Base-by-base conservation (phyloP, 1,140 invertebrate genomes). In the Cotesia glomerata region DNA sequence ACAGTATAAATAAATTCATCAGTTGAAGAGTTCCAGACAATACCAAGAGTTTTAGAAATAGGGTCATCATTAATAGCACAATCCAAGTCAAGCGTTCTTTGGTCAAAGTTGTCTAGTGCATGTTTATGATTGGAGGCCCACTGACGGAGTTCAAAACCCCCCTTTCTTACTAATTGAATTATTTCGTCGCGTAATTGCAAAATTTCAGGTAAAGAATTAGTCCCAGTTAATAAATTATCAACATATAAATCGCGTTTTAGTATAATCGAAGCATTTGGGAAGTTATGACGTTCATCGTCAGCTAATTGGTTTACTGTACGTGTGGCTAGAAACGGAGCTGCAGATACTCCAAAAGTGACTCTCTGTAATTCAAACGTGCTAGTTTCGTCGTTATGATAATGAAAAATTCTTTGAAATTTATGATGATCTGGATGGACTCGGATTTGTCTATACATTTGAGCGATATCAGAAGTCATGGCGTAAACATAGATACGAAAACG, bases 161-260 rank as follows among this genome's bases (percentile, higher is more conserved):
- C 84, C 35, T 59, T 14, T 64, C 49, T 52, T n/a, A 81, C 45
- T 9, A 63, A 18, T 54, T 77, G 13, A 18, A 76, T 76, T 14
- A 85, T 14, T 14, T 78, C 72, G n/a, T 74, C 56, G 71, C 79
- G 66, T 26, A 84, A 59, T 4, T 52, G 26, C 1, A 77, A 9
- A 39, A 82, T 80, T 69, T 84, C 75, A 64, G 83, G 75, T 54
- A 82, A 59, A 2, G 76, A 78, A 36, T 80, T 63, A 11, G 69
- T 72, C 11, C 87, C 86, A 16, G 80, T 81, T 13, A 88, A 51
- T 4, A 85, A 61, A 74, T 88, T 84, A 74, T 89, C 88, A 13
- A 88, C 84, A 67, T 86, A 86, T 2, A 85, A 77, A 72, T 85
- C 81, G 11, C 72, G 76, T 67, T 74, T 68, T 36, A 83, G 68